Percentiles rank a stretch among this genome's conserved stretches.
Conservation (phyloP, 2,888 invertebrate genomes). For the Parnassius orleans region DNA sequence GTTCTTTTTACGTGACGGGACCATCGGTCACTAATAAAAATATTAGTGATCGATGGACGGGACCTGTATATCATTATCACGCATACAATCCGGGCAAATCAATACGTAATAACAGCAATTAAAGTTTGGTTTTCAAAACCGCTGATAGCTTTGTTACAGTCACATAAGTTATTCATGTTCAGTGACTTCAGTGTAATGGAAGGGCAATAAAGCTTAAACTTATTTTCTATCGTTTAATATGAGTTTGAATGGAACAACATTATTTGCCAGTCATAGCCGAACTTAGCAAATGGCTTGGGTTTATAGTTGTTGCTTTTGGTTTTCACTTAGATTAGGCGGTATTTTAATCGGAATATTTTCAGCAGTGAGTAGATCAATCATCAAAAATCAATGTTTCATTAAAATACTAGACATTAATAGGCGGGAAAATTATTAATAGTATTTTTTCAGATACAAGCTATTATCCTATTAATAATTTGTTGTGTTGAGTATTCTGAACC, state of each 20-base stretch:
- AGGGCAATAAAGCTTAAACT: background rate
- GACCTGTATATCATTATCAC: background rate
- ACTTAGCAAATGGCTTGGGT: slow-evolving; percentile 58
- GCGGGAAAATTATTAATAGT: background rate
- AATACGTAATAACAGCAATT: slow-evolving; percentile 10
- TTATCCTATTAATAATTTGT: slow-evolving; percentile 41
- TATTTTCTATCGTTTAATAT: background rate
- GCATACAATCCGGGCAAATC: slow-evolving; percentile 7
- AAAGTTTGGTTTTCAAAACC: background rate
- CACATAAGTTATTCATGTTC: background rate
- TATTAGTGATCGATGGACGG: no score
- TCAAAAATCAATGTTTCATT: background rate
- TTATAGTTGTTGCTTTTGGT: slow-evolving; percentile 75
- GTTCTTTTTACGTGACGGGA: no score
- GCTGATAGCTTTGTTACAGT: slow-evolving; percentile 3
- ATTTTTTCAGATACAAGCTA: slow-evolving; percentile 55
- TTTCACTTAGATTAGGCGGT: slow-evolving; percentile 68
- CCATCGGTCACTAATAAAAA: no score
- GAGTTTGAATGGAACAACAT: background rate
- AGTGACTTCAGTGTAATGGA: background rate
- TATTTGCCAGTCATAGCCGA: background rate
- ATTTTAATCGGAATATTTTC: slow-evolving; percentile 66
- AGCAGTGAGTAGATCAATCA: slow-evolving; percentile 50
- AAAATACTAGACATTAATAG: background rate
- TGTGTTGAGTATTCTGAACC: slow-evolving; percentile 46